Evolutionary conservation across 1,140 invertebrate species (phyloP).

Genomic region (Orius laevigatus): DNA sequence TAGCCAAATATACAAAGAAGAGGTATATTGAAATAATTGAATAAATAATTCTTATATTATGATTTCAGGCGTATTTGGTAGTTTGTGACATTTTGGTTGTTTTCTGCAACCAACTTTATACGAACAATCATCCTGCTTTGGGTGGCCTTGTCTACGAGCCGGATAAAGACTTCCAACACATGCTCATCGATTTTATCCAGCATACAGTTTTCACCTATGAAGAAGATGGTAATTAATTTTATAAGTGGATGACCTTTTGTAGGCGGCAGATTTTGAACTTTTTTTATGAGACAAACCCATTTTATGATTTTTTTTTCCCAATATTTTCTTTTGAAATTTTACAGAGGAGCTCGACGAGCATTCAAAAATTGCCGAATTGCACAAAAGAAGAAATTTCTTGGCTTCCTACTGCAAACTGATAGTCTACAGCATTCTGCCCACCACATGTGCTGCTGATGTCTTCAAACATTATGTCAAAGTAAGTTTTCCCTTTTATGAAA

Average conservation of each 20-base stretch:
- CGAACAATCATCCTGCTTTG: conserved; percentile 36
- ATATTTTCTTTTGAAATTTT: conserved; percentile 16
- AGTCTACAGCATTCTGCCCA: conserved; percentile 91
- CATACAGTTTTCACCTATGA: conserved; percentile 84
- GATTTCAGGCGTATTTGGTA: conserved; percentile 72
- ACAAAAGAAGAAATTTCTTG: conserved; percentile 88
- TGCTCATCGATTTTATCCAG: conserved; percentile 83
- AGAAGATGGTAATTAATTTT: conserved; percentile 45
- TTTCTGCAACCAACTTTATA: conserved; percentile 72
- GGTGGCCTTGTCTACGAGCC: conserved; percentile 67
- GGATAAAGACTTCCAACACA: conserved; percentile 56
- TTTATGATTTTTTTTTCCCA: not conserved
- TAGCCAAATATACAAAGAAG: conserved; percentile 23
- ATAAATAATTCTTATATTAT: not conserved
- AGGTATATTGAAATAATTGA: conserved; percentile 14
- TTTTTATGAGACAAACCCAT: not conserved
- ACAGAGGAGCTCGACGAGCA: conserved; percentile 78
- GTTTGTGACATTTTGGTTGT: conserved; percentile 91
- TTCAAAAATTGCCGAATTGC: conserved; percentile 83
- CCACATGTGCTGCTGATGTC: conserved; percentile 79
- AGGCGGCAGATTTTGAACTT: no score
- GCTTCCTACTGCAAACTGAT: conserved; percentile 95
- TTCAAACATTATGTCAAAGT: conserved; percentile 96
- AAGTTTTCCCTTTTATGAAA: conserved; percentile 13
- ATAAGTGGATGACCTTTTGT: not conserved